Evolutionary conservation across 2,888 invertebrate genomes (phyloP).

Genomic region (Mesorhabditis belari): DNA sequence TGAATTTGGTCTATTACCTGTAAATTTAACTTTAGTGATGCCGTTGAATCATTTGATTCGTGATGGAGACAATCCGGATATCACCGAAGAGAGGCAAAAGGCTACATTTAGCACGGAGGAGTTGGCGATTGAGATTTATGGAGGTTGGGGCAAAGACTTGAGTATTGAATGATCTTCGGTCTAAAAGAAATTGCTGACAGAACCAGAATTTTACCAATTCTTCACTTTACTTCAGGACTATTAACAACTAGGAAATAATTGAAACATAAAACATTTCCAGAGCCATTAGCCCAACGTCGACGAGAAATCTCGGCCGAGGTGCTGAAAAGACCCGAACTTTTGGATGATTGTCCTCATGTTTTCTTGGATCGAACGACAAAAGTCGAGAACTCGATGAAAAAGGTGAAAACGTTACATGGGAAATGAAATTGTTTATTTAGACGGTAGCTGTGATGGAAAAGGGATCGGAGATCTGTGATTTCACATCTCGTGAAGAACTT

Average conservation of each 20-base stretch:
- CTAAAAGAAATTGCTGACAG: not conserved
- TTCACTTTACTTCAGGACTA: too few species aligned
- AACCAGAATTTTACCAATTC: not conserved
- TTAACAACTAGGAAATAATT: not conserved
- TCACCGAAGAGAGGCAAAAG: conserved; percentile 26
- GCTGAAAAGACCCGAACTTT: conserved; percentile 47
- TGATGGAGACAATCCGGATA: conserved; percentile 30
- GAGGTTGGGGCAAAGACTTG: conserved; percentile 8
- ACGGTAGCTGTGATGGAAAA: conserved; percentile 6
- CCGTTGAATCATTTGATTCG: conserved; percentile 21
- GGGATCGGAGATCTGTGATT: conserved; percentile 7
- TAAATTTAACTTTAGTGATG: too few species aligned
- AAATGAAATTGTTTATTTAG: not conserved
- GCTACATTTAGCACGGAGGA: conserved; percentile 23
- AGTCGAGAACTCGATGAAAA: conserved; percentile 53
- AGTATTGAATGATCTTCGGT: not conserved
- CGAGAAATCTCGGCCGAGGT: conserved; percentile 37
- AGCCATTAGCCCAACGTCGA: conserved; percentile 9
- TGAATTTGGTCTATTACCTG: too few species aligned
- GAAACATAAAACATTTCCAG: not conserved
- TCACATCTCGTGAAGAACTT: conserved; percentile 8
- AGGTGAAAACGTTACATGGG: conserved; percentile 26
- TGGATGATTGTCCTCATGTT: conserved; percentile 38
- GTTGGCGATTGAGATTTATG: conserved; percentile 24
- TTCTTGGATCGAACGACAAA: conserved; percentile 52